These are phyloP conservation scores for Megaleporinus macrocephalus DNA, from an alignment of 2,113 vertebrate genomes.

Conservation along the genomic window DNA sequence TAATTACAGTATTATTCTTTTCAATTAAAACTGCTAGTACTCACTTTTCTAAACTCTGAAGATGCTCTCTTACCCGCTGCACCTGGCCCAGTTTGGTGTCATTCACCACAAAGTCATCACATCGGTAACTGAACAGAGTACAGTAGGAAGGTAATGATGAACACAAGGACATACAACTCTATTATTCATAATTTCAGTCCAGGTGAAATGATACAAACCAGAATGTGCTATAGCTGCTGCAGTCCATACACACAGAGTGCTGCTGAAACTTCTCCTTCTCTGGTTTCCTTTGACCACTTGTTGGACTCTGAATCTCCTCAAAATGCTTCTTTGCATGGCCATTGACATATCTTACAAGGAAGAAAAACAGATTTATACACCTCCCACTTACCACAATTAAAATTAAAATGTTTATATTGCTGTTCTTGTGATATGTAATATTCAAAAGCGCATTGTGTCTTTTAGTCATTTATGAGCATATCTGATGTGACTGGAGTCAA, in stretches of 20 bases:
- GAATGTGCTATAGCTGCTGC: conserved; percentile 95
- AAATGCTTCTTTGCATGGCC: conserved; percentile 99
- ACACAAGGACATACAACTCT: background rate
- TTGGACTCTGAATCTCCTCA: conserved; percentile 85
- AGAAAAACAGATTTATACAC: background rate
- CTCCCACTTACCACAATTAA: background rate
- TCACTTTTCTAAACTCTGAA: conserved; percentile 98
- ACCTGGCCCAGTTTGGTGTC: conserved; percentile 94
- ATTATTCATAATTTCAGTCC: background rate
- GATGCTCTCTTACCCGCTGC: conserved; percentile 94
- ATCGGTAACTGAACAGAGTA: conserved; percentile 88
- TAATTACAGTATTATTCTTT: background rate
- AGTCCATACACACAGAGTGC: conserved; percentile 98
- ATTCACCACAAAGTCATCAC: conserved; percentile 98
- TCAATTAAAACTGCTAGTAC: too few species aligned
- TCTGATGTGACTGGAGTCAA: too few species aligned
- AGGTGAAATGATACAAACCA: conserved; percentile 81
- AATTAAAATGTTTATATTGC: background rate
- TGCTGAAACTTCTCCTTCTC: conserved; percentile 85
- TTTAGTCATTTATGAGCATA: too few species aligned
- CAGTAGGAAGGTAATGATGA: background rate
- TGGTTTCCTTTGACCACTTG: conserved; percentile 83
- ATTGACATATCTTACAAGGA: conserved; percentile 88
- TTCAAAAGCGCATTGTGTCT: too few species aligned
- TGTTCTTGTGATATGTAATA: too few species aligned